Base-by-base conservation (phyloP, 2,888 invertebrate species). In the Melieria crassipennis region DNA sequence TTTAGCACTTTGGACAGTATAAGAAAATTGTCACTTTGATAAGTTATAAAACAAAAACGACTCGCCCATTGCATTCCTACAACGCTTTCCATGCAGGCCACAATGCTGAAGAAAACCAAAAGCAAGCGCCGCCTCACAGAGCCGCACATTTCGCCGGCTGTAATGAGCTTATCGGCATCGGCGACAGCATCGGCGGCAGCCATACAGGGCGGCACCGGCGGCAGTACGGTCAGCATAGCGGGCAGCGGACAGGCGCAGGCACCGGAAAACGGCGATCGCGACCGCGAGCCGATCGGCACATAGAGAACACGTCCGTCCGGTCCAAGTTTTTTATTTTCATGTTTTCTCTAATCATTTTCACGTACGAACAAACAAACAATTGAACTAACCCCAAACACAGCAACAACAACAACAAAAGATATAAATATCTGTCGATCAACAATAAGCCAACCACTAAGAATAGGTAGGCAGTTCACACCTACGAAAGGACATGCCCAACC, bases 21-120 rank as follows among this genome's bases (percentile, higher is more conserved):
- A 30, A 30, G 30, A 2, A 30, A 30, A 30, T 30, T 30, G 1
- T 30, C 30, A 30, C 30, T 30, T 30, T 30, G 30, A 30, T 30
- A 30, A 30, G 30, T 30, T 30, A 30, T 30, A 30, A 30, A 30
- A 30, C 3, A 30, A 30, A 30, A 30, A 30, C 30, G 30, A 30
- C 30, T 3, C 30, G 30, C 30, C 30, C 30, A 30, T 30, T 30
- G 30, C 30, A 30, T 30, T 30, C 30, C 30, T 2, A 30, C 30
- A 30, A 67, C 52, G 52, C 65, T 70, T 70, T n/a, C 63, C 76
- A 82, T 81, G 79, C 91, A 99, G 99, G 99, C 99, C 88, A 99
- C 98, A 89, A 99, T 99, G 99, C 92, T 99, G 92, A 98, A 98
- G 94, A 99, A 99, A 93, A 94, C 94, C 90, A 99, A 98, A 92